Evolutionary conservation across 2,113 vertebrate genomes (phyloP), one percentile per base, ranked within the genome.

Genomic region (Varanus salvator): DNA sequence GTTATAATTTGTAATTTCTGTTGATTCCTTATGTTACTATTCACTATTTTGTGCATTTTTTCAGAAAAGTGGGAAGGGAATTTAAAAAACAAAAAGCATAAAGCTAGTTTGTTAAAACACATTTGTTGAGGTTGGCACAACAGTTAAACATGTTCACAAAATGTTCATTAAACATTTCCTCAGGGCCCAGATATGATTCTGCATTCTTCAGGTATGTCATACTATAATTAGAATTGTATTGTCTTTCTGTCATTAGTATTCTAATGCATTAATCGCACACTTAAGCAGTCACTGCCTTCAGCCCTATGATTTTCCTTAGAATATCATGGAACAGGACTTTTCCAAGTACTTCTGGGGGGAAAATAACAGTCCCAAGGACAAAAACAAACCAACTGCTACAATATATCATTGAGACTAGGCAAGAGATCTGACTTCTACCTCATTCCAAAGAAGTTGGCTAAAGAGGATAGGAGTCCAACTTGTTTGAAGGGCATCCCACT

Each of bases 181-280:
- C n/a, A 77, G 66, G 80, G 66, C 68, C 54, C 50, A 27, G 34
- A 31, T 72, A 54, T 1, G n/a, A 57, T 74, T 82, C 48, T 82
- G 48, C 21, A 6, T 34, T 23, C 75, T n/a, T 78, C 11, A n/a
- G 29, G 19, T 4, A 87, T 57, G 66, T 88, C 68, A 82, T 57
- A 72, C 34, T 74, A 17, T 60, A 88, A 82, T 82, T 88, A 82
- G 78, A 74, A 88, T 60, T 27, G 52, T 69, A 82, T 74, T 88
- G 52, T 82, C 52, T 71, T 72, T 72, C 69, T 72, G 78, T 81
- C 87, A 88, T 60, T 78, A 44, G 50, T 44, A 38, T 44, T 88
- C 68, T 72, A 88, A 82, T 72, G 69, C 72, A 81, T 44, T 27
- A 82, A 72, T 57, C 68, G 60, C 54, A 8, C n/a, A 82, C 68